Evolutionary conservation across 1,140 invertebrate species (phyloP).

Genomic region (Eupeodes corollae): DNA sequence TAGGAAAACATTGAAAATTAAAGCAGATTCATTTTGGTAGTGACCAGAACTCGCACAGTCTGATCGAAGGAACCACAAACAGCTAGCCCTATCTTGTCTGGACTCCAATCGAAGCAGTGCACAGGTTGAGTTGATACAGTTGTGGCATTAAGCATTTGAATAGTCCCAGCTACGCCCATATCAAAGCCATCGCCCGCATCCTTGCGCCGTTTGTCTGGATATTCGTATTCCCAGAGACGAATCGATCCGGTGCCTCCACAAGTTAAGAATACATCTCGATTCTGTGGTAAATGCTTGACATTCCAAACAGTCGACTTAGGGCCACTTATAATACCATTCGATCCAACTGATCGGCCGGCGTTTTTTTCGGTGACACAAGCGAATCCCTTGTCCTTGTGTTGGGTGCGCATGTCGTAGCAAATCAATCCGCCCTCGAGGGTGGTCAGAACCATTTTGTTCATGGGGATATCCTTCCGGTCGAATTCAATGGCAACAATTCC

Average conservation of each 20-base stretch:
- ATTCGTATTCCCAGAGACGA: conserved; percentile 87
- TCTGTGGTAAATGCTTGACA: conserved; percentile 81
- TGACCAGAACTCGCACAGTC: conserved; percentile 72
- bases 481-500: conserved; percentile 87
- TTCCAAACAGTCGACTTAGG: conserved; percentile 79
- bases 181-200: conserved; percentile 54
- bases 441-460: conserved; percentile 90
- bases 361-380: conserved; percentile 59
- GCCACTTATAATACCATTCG: conserved; percentile 41
- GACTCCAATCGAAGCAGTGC: conserved; percentile 81
- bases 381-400: conserved; percentile 81
- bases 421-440: conserved; percentile 88
- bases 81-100: conserved; percentile 76
- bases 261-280: conserved; percentile 87
- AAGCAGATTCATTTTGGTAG: conserved; percentile 74
- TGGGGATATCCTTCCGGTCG: conserved; percentile 84
- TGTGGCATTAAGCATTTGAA: conserved; percentile 67
- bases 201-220: conserved; percentile 63
- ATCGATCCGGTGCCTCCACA: conserved; percentile 79
- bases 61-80: conserved; percentile 90
- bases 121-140: conserved; percentile 80
- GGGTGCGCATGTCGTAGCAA: conserved; percentile 78
- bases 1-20: conserved; percentile 5
- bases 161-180: conserved; percentile 61
- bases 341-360: conserved; percentile 35